Conservation (phyloP, 2,888 invertebrate genomes). For the Rotaria socialis region DNA sequence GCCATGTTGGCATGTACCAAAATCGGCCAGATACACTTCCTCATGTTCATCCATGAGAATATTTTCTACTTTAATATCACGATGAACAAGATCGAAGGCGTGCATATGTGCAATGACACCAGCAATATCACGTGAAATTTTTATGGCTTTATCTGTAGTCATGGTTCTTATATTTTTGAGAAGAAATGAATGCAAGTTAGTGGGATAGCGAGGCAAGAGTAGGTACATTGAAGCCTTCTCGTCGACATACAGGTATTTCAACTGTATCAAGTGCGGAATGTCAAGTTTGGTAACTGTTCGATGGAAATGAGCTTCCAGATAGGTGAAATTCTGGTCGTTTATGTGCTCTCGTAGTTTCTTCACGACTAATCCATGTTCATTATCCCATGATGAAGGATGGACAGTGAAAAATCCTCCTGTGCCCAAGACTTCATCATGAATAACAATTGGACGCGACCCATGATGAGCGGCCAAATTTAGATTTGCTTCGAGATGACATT, state of each 20-base stretch:
- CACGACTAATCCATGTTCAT: background rate
- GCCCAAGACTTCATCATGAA: background rate
- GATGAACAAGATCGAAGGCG: conserved; percentile 16
- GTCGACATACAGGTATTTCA: background rate
- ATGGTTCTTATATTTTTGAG: background rate
- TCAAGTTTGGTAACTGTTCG: background rate
- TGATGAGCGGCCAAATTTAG: background rate
- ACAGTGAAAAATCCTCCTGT: conserved; percentile 6
- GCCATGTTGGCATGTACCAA: conserved; percentile 18
- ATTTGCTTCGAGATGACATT: background rate
- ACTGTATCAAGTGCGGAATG: background rate
- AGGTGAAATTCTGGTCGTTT: background rate
- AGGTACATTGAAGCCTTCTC: background rate
- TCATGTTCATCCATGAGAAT: conserved; percentile 19
- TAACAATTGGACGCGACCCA: background rate
- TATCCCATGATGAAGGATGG: conserved; percentile 1
- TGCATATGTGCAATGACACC: background rate
- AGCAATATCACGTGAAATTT: background rate
- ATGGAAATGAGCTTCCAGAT: conserved; percentile 1
- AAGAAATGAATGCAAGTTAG: background rate
- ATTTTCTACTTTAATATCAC: conserved; percentile 19
- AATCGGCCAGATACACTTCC: conserved; percentile 4
- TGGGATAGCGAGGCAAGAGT: background rate
- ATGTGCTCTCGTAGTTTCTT: background rate
- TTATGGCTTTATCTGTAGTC: background rate